Evolutionary conservation across 2,113 vertebrate species (phyloP).

Genomic region (Neofelis nebulosa): DNA sequence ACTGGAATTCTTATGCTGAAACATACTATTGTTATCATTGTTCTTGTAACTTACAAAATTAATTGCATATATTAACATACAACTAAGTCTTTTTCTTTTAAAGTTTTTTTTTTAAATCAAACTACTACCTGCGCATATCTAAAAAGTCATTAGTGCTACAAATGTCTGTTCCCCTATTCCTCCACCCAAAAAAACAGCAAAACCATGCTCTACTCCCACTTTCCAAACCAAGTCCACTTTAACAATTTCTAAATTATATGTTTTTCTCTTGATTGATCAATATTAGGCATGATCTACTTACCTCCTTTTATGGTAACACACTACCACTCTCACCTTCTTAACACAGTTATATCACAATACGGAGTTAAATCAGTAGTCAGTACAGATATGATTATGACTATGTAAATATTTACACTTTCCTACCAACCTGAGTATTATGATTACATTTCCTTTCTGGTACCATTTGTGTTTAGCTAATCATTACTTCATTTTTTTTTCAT

Average conservation of each 20-base stretch:
- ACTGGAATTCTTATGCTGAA: not conserved
- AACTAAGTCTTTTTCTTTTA: not conserved
- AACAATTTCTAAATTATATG: conserved; percentile 1
- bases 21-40: not conserved
- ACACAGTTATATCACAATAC: not conserved
- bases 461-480: not conserved
- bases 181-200: not conserved
- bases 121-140: not conserved
- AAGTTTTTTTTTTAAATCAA: not conserved
- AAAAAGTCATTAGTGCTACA: not conserved
- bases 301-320: not conserved
- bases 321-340: not conserved
- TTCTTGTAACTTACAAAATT: not conserved
- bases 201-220: not conserved
- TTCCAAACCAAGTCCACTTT: not conserved
- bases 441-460: not conserved
- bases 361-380: not conserved
- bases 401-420: not conserved
- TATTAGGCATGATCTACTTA: not conserved
- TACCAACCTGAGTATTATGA: not conserved
- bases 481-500: not conserved
- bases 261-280: not conserved
- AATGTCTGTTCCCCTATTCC: not conserved
- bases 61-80: not conserved
- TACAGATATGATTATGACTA: not conserved